These are phyloP conservation scores for Agrenia bidenticulata DNA, from an alignment of 2,888 invertebrate species.

Conservation along the genomic window DNA sequence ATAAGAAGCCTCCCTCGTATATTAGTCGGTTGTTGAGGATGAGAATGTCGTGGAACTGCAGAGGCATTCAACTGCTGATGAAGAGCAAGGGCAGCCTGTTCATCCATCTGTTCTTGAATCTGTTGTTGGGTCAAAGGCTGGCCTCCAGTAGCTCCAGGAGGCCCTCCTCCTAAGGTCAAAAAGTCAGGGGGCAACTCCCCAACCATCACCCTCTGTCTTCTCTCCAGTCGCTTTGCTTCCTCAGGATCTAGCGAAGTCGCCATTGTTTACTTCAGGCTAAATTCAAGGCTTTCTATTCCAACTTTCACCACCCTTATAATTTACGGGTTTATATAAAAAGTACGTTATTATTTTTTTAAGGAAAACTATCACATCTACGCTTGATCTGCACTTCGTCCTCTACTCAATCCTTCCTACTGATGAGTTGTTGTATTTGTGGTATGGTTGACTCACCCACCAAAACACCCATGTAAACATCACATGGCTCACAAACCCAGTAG, in stretches of 20 bases:
- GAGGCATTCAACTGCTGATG: conserved; percentile 51
- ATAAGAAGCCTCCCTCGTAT: conserved; percentile 74
- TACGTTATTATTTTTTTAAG: too few relatives aligned
- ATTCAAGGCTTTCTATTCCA: not conserved
- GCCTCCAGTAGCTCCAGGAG: conserved; percentile 27
- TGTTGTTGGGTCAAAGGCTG: conserved; percentile 57
- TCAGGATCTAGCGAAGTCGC: conserved; percentile 48
- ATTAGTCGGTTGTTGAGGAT: conserved; percentile 58
- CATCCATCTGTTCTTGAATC: conserved; percentile 74
- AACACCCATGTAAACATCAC: conserved; percentile 9
- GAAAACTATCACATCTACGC: too few relatives aligned
- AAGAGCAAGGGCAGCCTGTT: conserved; percentile 67
- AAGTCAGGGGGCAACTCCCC: conserved; percentile 79
- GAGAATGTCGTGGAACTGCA: conserved; percentile 30
- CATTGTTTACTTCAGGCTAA: conserved; percentile 23
- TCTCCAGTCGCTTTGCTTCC: conserved; percentile 45
- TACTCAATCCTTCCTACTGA: not conserved
- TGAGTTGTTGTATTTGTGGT: not conserved
- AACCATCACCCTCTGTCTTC: conserved; percentile 63
- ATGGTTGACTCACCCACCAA: conserved; percentile 21
- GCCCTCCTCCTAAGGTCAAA: conserved; percentile 61
- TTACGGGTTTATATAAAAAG: not conserved
- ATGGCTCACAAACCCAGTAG: not conserved
- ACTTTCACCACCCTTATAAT: not conserved
- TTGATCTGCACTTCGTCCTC: not conserved